Base-by-base conservation (phyloP, 2,888 invertebrate genomes). In the Atrina japonica region DNA sequence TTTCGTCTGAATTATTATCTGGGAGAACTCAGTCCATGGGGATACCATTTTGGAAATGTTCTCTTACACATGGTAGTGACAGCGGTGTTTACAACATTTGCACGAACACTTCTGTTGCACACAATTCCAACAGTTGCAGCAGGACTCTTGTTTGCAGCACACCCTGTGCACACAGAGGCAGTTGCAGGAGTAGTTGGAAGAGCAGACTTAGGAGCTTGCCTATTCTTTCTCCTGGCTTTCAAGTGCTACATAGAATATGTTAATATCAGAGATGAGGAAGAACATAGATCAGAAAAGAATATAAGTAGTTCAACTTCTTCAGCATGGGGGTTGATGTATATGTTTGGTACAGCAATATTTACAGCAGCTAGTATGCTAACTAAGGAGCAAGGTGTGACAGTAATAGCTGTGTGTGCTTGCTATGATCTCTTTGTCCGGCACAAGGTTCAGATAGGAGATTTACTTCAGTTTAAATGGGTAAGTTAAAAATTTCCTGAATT, bases 101-200 rank as follows among this genome's bases (percentile, higher is more conserved):
- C 96, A 1, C 93, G 94, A 23, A 71, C 81, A 50, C 66, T 88
- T 70, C 66, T 87, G 66, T 73, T 79, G 21, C 76, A 80, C 23
- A 76, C 78, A 16, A 68, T 88, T 63, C 94, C 95, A 5, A 93
- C 94, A 7, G 93, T 95, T 35, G 93, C 88, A 29, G 86, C 97
- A 0, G 96, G 96, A 0, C 92, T 97, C 9, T 93, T 97, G 47
- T 99, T 99, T 90, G 97, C 98, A 40, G 94, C 95, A 1, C 98
- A 99, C 91, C 98, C 98, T 16, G 94, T 99, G 84, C 98, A 98
- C 92, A 96, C 97, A 3, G 99, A 99, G 91, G 97, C 98, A 0
- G 98, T 98, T 40, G 96, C 98, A 0, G 97, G 85, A 70, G 76
- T 90, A 59, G 98, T 99, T 16, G 99, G 99, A 1, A 93, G 98